phyloP scores from a whole-genome alignment of 1,140 invertebrate genomes.

The Procambarus virginalis region DNA sequence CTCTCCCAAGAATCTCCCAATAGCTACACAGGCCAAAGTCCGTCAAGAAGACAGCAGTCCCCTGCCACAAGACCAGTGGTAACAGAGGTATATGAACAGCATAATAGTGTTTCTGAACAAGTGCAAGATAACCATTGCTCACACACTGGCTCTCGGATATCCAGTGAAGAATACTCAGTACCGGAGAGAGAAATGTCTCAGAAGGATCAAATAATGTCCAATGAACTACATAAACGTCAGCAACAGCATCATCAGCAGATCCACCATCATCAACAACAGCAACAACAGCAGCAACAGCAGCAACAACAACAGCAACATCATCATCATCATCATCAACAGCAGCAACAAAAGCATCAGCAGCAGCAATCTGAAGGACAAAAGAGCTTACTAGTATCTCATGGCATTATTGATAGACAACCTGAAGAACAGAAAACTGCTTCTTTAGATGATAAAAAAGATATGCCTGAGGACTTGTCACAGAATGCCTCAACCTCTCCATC shows the following conservation, averaged over 20 bases:
- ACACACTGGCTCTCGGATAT: slow-evolving; percentile 17
- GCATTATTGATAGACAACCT: slow-evolving; percentile 10
- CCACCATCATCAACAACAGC: slow-evolving; percentile 22
- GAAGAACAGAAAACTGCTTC: neutral
- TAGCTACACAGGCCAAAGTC: slow-evolving; percentile 45
- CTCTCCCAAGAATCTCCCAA: slow-evolving; percentile 51
- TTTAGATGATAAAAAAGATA: slow-evolving; percentile 29
- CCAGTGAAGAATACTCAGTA: slow-evolving; percentile 25
- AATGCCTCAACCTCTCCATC: slow-evolving; percentile 1
- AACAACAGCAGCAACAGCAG: slow-evolving; percentile 35
- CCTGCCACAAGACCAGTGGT: slow-evolving; percentile 23
- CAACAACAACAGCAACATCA: slow-evolving; percentile 38
- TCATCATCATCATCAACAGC: slow-evolving; percentile 22
- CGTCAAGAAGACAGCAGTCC: slow-evolving; percentile 50
- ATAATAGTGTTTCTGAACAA: slow-evolving; percentile 22
- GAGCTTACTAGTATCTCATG: slow-evolving; percentile 3
- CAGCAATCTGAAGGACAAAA: slow-evolving; percentile 1
- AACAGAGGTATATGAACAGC: slow-evolving; percentile 33
- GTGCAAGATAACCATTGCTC: slow-evolving; percentile 26
- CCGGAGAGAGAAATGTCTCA: slow-evolving; percentile 28
- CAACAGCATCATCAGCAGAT: slow-evolving; percentile 25
- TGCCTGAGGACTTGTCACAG: slow-evolving; percentile 48
- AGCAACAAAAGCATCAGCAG: slow-evolving; percentile 20
- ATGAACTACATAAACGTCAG: slow-evolving; percentile 22
- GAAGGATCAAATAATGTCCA: slow-evolving; percentile 30